Percentiles rank a stretch among this genome's conserved stretches.
Evolutionary conservation across 2,888 invertebrate species (phyloP).

Genomic region (Neoascia interrupta): DNA sequence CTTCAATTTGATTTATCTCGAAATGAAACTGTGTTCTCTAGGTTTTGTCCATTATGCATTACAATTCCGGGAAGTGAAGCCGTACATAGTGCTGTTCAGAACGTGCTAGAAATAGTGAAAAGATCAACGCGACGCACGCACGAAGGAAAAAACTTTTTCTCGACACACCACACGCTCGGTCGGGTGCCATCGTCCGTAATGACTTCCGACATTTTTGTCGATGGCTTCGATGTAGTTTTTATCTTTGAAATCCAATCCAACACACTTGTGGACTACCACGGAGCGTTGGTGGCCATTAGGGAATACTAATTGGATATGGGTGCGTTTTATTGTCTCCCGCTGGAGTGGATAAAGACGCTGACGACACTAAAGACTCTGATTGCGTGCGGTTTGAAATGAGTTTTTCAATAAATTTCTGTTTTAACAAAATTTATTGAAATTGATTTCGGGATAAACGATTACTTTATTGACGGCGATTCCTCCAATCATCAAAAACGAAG

Average conservation of each 20-base stretch:
- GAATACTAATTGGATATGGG: conserved; percentile 64
- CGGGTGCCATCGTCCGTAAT: conserved; percentile 38
- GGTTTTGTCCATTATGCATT: not conserved
- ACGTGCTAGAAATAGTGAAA: conserved; percentile 63
- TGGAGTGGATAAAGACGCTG: not conserved
- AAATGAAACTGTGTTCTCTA: conserved; percentile 3
- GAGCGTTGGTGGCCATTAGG: conserved; percentile 28
- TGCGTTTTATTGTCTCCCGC: conserved; percentile 34
- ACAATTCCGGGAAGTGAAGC: conserved; percentile 54
- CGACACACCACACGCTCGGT: conserved; percentile 1
- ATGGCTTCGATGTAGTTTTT: conserved; percentile 33
- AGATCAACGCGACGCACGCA: conserved; percentile 24
- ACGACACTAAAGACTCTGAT: conserved; percentile 6
- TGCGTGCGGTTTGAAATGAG: conserved; percentile 4
- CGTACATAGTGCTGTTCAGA: conserved; percentile 12
- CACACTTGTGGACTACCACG: conserved; percentile 1
- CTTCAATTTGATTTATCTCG: conserved; percentile 44
- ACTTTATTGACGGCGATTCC: not conserved
- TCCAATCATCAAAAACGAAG: not conserved
- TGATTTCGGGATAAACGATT: not conserved
- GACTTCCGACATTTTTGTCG: conserved; percentile 67
- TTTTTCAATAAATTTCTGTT: conserved; percentile 8
- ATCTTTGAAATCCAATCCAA: conserved; percentile 43
- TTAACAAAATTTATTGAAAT: not conserved
- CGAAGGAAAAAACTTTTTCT: conserved; percentile 1